These are phyloP conservation scores for Lophochroa leadbeateri DNA, from an alignment of 2,113 vertebrate genomes.

Conservation along the genomic window DNA sequence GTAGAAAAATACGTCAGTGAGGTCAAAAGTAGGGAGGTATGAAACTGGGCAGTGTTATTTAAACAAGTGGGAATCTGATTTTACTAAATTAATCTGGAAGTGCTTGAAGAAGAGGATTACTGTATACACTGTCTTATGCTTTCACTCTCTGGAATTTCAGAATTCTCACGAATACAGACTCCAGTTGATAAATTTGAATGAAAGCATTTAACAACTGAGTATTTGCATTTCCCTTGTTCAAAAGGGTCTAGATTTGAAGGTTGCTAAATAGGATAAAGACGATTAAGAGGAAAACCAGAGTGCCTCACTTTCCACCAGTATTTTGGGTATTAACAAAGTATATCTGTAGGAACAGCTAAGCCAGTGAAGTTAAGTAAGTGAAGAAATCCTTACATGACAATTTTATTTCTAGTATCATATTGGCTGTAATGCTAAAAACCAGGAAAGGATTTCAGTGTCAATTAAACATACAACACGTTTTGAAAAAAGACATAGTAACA, in stretches of 20 bases:
- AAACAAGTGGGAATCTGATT: neutral
- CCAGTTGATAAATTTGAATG: neutral
- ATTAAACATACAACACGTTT: neutral
- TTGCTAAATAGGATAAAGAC: neutral
- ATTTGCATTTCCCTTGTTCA: neutral
- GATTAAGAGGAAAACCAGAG: neutral
- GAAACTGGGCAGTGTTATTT: neutral
- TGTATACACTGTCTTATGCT: neutral
- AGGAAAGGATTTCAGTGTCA: neutral
- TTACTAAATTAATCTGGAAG: neutral
- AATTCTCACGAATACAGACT: neutral
- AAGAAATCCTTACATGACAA: neutral
- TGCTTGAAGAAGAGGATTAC: neutral
- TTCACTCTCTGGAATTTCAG: neutral
- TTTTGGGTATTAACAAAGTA: neutral
- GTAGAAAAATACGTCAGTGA: neutral
- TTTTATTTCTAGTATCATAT: neutral
- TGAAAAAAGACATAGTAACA: neutral
- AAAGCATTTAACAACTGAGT: neutral
- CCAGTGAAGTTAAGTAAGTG: neutral
- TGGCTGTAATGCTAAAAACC: neutral
- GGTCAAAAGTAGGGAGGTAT: neutral
- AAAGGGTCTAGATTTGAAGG: neutral
- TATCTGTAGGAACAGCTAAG: neutral
- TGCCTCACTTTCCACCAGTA: neutral